Conservation (phyloP, 1,140 invertebrate genomes). For the Artemia franciscana region DNA sequence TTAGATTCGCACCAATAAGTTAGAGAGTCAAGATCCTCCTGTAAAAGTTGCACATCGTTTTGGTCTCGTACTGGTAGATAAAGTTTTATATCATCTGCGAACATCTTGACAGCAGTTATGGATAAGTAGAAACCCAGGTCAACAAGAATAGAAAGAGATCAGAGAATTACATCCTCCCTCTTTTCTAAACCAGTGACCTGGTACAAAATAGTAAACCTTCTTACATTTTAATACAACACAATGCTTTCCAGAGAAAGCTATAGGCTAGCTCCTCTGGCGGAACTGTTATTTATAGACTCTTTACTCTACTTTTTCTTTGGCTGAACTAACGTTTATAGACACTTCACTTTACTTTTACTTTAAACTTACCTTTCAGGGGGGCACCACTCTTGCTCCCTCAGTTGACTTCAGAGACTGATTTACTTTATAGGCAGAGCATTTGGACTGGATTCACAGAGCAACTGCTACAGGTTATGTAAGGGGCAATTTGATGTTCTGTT, state of each 20-base stretch:
- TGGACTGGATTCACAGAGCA: not conserved
- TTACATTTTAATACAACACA: not conserved
- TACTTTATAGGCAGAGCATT: not conserved
- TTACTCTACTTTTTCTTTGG: too few relatives aligned
- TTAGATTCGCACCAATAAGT: too few relatives aligned
- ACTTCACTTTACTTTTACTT: not conserved
- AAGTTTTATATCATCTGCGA: too few relatives aligned
- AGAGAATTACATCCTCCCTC: not conserved
- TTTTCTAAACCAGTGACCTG: not conserved
- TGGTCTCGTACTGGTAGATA: too few relatives aligned
- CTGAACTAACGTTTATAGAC: too few relatives aligned
- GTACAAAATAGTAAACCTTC: not conserved
- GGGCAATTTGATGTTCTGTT: not conserved
- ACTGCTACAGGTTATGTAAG: not conserved
- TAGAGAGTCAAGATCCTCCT: too few relatives aligned
- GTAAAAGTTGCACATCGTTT: too few relatives aligned
- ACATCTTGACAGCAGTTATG: too few relatives aligned
- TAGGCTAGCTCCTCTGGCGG: not conserved
- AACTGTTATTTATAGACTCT: not conserved
- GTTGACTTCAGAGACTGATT: not conserved
- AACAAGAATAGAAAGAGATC: not conserved
- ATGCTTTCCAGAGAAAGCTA: not conserved
- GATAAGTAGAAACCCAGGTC: not conserved
- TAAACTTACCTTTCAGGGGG: not conserved
- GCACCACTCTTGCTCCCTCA: not conserved